Percentiles rank a stretch among this genome's conserved stretches.
Conservation (phyloP, 64 coral and sea anemone species). For the Porites australiensis region DNA sequence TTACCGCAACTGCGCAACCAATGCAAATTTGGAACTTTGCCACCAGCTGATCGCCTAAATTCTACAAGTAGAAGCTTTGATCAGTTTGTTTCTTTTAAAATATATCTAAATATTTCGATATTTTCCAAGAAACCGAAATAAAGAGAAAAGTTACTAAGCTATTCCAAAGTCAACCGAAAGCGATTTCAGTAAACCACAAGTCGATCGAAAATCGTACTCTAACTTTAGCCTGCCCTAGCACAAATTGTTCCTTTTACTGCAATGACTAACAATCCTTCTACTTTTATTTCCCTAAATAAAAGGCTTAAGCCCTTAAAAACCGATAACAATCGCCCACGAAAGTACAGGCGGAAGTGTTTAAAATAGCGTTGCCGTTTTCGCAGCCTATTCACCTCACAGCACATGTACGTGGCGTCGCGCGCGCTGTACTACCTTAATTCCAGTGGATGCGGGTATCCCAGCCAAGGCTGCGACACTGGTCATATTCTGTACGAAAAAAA, state of each 20-base stretch:
- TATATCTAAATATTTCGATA: background rate
- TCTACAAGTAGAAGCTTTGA: background rate
- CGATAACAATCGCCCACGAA: background rate
- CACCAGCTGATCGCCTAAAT: background rate
- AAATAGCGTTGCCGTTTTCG: constrained; percentile 50
- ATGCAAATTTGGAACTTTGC: background rate
- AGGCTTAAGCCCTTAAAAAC: background rate
- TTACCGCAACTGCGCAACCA: background rate
- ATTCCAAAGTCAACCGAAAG: background rate
- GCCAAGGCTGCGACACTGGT: constrained; percentile 82
- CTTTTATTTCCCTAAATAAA: background rate
- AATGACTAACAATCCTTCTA: background rate
- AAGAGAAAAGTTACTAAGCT: background rate
- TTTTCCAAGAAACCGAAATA: background rate
- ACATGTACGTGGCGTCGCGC: background rate
- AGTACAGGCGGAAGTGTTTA: constrained; percentile 5
- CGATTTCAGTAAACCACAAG: background rate
- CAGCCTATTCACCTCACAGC: constrained; percentile 1
- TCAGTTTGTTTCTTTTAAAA: no score
- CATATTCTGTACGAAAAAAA: constrained; percentile 66
- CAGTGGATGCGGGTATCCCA: constrained; percentile 62
- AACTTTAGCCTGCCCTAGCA: background rate
- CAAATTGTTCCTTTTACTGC: background rate
- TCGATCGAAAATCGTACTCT: background rate
- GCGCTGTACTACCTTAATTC: constrained; percentile 23